phyloP scores from a whole-genome alignment of 2,888 invertebrate species.

The Halictus quadricinctus region DNA sequence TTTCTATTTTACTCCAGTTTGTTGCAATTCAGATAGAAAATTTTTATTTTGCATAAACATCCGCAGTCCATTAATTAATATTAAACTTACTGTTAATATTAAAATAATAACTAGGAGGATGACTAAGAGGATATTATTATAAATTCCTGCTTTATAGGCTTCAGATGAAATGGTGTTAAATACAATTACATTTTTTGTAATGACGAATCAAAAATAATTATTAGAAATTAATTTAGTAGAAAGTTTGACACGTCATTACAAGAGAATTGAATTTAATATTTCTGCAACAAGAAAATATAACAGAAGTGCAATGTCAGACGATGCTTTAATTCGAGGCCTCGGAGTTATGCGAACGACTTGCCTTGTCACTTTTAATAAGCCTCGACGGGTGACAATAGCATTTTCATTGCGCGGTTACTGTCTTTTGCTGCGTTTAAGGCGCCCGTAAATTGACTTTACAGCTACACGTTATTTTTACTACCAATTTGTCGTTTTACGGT shows the following conservation, averaged over 20 bases:
- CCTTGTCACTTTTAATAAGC: slow-evolving; percentile 3
- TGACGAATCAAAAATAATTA: too few species aligned
- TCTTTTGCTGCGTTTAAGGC: slow-evolving; percentile 26
- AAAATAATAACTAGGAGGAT: neutral
- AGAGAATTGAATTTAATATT: neutral
- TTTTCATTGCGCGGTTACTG: slow-evolving; percentile 37
- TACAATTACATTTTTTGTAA: neutral
- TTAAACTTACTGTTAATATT: neutral
- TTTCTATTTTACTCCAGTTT: too few species aligned
- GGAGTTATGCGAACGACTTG: neutral
- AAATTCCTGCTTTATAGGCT: neutral
- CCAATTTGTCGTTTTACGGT: slow-evolving; percentile 50
- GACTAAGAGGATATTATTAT: neutral
- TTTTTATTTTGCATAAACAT: too few species aligned
- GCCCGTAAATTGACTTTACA: slow-evolving; percentile 44
- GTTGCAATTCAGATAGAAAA: too few species aligned
- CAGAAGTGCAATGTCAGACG: neutral
- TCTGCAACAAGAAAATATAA: neutral
- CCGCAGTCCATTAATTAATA: neutral
- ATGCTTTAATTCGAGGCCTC: neutral
- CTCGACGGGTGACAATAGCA: slow-evolving; percentile 16
- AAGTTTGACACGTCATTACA: neutral
- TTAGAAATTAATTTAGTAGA: neutral
- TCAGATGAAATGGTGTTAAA: neutral
- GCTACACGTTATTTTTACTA: slow-evolving; percentile 45